Conservation (phyloP, 2,888 invertebrate genomes). For the Drosophila stalkeri region DNA sequence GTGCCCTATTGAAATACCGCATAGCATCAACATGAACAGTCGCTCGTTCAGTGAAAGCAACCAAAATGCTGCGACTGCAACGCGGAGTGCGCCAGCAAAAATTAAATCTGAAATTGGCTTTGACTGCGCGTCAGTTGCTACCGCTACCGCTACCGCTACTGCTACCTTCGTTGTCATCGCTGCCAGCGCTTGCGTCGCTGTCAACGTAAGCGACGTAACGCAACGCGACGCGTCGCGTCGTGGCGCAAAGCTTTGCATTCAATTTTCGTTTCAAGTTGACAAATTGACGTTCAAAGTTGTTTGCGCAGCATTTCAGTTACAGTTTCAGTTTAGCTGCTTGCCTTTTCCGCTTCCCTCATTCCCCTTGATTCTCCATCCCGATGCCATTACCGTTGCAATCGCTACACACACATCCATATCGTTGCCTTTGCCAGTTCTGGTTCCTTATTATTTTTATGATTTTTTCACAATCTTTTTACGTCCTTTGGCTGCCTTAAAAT, state of each 20-base stretch:
- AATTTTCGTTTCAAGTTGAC: slow-evolving; percentile 79
- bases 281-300: slow-evolving; percentile 81
- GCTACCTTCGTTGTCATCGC: slow-evolving; percentile 28
- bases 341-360: slow-evolving; percentile 34
- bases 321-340: slow-evolving; percentile 61
- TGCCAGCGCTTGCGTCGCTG: slow-evolving; percentile 40
- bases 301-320: slow-evolving; percentile 80
- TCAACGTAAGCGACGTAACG: slow-evolving; percentile 45
- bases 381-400: slow-evolving; percentile 38
- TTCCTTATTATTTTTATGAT: slow-evolving; percentile 78
- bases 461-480: slow-evolving; percentile 50
- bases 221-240: slow-evolving; percentile 40
- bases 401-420: slow-evolving; percentile 15
- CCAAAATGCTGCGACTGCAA: slow-evolving; percentile 56
- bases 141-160: slow-evolving; percentile 36
- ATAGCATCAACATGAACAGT: slow-evolving; percentile 32
- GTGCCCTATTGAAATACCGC: slow-evolving; percentile 39
- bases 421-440: slow-evolving; percentile 56
- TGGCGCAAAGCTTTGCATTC: slow-evolving; percentile 73
- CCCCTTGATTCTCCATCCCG: slow-evolving; percentile 11
- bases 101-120: slow-evolving; percentile 56
- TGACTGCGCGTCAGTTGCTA: slow-evolving; percentile 62
- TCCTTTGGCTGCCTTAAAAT: slow-evolving; percentile 60
- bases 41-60: slow-evolving; percentile 52
- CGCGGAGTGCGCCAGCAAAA: slow-evolving; percentile 40